These are phyloP conservation scores for Sprattus sprattus DNA, from an alignment of 2,113 vertebrate species.

Conservation along the genomic window DNA sequence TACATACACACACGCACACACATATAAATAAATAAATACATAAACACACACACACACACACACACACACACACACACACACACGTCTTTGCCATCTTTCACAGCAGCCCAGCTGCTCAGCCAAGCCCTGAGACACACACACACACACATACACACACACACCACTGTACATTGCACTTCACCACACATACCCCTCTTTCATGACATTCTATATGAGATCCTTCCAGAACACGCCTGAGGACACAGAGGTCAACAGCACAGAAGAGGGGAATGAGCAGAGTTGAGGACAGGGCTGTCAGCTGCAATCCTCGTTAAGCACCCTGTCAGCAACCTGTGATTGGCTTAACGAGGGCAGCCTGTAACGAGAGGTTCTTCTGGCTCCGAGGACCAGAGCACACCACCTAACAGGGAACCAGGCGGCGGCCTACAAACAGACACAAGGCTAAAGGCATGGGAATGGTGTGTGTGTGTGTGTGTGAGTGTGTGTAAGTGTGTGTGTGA, in stretches of 20 bases:
- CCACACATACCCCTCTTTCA: not conserved
- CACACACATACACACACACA: not conserved
- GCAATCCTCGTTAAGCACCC: constrained; percentile 41
- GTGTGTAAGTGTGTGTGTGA: not conserved
- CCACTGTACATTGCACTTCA: not conserved
- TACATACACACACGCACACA: not conserved
- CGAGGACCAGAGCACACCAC: not conserved
- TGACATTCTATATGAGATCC: not conserved
- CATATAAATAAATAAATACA: not conserved
- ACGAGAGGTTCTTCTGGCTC: not conserved
- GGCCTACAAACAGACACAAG: not conserved
- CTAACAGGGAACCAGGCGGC: not conserved
- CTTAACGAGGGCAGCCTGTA: not conserved
- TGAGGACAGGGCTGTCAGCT: constrained; percentile 27
- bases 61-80: not conserved
- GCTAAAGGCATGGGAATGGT: not conserved
- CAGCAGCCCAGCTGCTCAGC: too few relatives aligned
- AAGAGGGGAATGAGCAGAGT: not conserved
- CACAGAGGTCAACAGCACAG: not conserved
- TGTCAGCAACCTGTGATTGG: constrained; percentile 32
- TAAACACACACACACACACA: not conserved
- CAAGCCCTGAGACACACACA: not conserved
- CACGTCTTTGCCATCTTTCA: too few relatives aligned
- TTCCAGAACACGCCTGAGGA: not conserved
- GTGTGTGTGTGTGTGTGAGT: too few relatives aligned